A percentile compares a stretch with the other conserved stretches of the same genome.
phyloP scores from a whole-genome alignment of 2,797 vertebrate genomes.

The Aselliscus stoliczkanus region DNA sequence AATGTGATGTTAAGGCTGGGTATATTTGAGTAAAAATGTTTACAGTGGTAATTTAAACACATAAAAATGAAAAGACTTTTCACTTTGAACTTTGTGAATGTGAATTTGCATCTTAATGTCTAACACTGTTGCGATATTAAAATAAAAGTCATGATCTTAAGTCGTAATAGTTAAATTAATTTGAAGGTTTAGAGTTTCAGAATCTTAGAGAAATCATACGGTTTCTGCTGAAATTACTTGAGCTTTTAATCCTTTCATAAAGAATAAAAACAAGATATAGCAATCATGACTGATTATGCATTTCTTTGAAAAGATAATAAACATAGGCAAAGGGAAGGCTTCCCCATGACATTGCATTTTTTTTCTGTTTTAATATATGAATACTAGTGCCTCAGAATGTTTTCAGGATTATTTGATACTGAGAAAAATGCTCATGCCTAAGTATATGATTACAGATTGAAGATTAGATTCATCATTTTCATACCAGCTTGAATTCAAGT shows the following conservation, averaged over 20 bases:
- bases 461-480: not conserved
- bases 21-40: not conserved
- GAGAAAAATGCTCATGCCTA: not conserved
- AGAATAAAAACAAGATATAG: constrained; percentile 8
- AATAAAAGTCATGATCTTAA: constrained; percentile 27
- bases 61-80: not conserved
- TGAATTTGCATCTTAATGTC: not conserved
- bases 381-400: not conserved
- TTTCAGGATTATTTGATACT: not conserved
- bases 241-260: not conserved
- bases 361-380: not conserved
- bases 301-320: constrained; percentile 43
- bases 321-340: not conserved
- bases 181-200: not conserved
- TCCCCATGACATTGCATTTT: not conserved
- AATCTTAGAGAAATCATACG: not conserved
- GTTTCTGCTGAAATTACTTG: constrained; percentile 33
- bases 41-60: not conserved
- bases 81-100: not conserved
- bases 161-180: not conserved
- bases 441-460: not conserved
- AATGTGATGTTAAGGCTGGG: not conserved
- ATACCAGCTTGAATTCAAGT: not conserved
- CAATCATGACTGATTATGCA: constrained; percentile 54
- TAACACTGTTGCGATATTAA: constrained; percentile 10